These are phyloP conservation scores for Xenotilapia leptura DNA, from an alignment of 2,113 vertebrate species.

Conservation along the genomic window DNA sequence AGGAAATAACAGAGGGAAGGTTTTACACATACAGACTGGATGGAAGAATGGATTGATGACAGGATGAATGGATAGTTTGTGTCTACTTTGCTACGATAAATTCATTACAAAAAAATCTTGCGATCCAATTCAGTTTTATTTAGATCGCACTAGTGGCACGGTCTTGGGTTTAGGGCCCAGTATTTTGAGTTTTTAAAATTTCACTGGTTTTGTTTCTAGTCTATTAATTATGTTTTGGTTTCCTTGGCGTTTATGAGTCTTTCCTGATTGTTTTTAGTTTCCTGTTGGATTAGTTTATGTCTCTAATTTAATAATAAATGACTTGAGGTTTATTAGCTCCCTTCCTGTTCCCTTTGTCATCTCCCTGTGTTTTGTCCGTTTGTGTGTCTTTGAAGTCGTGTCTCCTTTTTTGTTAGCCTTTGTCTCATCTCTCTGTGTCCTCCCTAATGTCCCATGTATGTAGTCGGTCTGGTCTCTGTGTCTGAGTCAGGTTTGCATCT, in stretches of 20 bases:
- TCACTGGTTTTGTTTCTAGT: neutral
- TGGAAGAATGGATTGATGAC: neutral
- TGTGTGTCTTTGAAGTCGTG: neutral
- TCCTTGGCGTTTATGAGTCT: accelerated
- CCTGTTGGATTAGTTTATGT: neutral
- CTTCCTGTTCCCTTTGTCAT: neutral
- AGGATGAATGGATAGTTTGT: neutral
- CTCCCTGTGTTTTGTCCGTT: accelerated
- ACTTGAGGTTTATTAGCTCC: accelerated
- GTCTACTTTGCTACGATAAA: neutral
- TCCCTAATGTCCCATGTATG: neutral
- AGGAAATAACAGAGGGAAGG: neutral
- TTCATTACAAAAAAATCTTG: neutral
- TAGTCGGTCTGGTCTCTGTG: neutral
- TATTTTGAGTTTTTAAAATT: neutral
- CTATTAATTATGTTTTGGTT: neutral
- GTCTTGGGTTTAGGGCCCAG: neutral
- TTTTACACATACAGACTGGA: neutral
- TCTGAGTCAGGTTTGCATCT: neutral
- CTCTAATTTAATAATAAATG: neutral
- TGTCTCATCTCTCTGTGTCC: neutral
- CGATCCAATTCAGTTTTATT: accelerated
- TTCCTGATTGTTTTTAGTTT: neutral
- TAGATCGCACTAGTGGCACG: neutral
- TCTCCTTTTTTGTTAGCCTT: neutral